phyloP scores from a whole-genome alignment of 1,140 invertebrate genomes.

The Drosophila mojavensis region DNA sequence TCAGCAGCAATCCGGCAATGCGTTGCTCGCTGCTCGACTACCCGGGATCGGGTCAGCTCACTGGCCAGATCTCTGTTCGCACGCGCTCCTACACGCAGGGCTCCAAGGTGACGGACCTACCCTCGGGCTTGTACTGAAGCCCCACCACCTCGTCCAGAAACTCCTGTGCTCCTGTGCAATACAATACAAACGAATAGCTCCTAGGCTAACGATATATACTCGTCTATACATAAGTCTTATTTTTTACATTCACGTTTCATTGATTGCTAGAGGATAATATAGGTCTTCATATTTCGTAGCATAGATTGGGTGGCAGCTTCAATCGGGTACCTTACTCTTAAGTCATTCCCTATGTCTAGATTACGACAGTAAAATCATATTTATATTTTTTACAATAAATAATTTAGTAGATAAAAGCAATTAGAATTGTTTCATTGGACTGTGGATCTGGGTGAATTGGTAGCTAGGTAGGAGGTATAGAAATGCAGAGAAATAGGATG shows the following conservation, averaged over 20 bases:
- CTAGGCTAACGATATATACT: constrained; percentile 26
- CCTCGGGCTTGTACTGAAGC: constrained; percentile 88
- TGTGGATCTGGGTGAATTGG: too few species aligned
- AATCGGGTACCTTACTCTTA: constrained; percentile 65
- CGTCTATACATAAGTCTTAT: constrained; percentile 7
- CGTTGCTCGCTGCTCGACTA: constrained; percentile 56
- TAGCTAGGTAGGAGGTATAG: neutral
- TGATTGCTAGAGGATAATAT: constrained; percentile 22
- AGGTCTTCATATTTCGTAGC: constrained; percentile 20
- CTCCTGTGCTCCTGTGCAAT: constrained; percentile 56
- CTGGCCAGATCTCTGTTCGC: constrained; percentile 57
- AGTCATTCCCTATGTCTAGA: constrained; percentile 27
- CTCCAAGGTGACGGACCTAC: constrained; percentile 89
- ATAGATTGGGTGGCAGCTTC: constrained; percentile 72
- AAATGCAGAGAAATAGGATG: neutral
- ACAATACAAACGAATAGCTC: constrained; percentile 53
- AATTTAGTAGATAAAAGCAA: constrained; percentile 15
- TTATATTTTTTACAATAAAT: constrained; percentile 37
- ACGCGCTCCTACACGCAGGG: constrained; percentile 75
- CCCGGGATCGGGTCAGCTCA: constrained; percentile 25
- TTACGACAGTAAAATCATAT: constrained; percentile 29
- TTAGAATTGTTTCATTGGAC: too few species aligned
- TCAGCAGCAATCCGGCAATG: constrained; percentile 83
- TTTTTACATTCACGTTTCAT: constrained; percentile 22
- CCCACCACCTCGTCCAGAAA: neutral